A percentile compares a stretch with the other conserved stretches of the same genome.
Evolutionary conservation across 2,797 vertebrate genomes (phyloP).

Genomic region (Peromyscus aztecus): DNA sequence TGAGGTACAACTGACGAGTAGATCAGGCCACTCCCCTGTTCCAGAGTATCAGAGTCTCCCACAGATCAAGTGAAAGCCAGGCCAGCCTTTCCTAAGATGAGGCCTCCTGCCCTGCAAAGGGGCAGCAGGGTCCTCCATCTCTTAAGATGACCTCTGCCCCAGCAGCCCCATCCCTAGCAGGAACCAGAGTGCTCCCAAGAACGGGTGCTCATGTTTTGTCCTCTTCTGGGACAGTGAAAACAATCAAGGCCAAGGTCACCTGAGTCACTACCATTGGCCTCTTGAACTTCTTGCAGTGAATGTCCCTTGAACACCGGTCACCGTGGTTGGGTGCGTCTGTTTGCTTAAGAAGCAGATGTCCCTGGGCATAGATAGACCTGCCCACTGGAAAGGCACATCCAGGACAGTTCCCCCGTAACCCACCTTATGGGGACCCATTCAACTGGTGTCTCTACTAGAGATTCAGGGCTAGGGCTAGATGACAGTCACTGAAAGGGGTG

Average conservation of each 20-base stretch:
- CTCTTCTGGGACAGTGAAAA: not conserved
- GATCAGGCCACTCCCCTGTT: not conserved
- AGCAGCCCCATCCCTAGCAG: not conserved
- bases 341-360: not conserved
- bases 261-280: accelerated
- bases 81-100: not conserved
- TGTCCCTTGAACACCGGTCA: accelerated
- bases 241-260: not conserved
- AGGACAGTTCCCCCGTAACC: no score
- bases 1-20: not conserved
- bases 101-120: not conserved
- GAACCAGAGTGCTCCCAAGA: not conserved
- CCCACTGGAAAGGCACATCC: not conserved
- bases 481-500: not conserved
- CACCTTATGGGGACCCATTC: not conserved
- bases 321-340: not conserved
- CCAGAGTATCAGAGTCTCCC: not conserved
- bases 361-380: no score
- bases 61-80: not conserved
- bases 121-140: not conserved
- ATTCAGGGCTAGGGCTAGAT: not conserved
- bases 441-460: no score
- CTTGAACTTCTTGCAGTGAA: no score
- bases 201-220: not conserved
- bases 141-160: not conserved